Percentiles rank a stretch among this genome's conserved stretches.
Evolutionary conservation across 2,113 vertebrate genomes (phyloP).

Genomic region (Trematocara marginatum): DNA sequence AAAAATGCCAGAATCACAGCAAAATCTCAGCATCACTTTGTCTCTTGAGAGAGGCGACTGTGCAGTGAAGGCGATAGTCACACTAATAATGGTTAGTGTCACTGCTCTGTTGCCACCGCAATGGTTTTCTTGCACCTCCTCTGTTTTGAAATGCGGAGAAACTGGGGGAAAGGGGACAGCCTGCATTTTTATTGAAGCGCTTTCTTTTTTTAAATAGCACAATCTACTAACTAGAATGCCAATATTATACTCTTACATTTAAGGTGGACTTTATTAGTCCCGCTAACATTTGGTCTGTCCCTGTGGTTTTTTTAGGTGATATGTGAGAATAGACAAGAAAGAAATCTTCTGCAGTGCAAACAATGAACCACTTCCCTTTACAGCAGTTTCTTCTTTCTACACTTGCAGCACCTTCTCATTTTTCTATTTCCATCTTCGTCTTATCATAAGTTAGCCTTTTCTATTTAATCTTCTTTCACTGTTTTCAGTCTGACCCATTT

Average conservation of each 20-base stretch:
- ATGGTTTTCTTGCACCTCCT: background rate
- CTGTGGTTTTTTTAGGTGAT: background rate
- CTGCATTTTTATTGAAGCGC: background rate
- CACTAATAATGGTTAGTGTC: constrained; percentile 10
- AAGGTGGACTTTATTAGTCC: background rate
- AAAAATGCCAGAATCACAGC: constrained; percentile 59
- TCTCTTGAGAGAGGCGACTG: constrained; percentile 48
- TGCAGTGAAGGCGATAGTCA: background rate
- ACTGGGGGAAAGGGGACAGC: background rate
- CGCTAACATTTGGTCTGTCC: background rate
- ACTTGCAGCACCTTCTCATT: background rate
- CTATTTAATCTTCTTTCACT: background rate
- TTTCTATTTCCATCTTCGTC: background rate
- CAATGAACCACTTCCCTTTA: background rate
- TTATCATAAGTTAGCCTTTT: background rate
- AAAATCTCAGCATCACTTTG: constrained; percentile 61
- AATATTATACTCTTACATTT: background rate
- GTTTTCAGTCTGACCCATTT: background rate
- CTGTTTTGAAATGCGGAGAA: background rate
- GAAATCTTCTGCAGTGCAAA: background rate
- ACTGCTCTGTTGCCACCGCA: background rate
- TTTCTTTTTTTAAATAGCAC: background rate
- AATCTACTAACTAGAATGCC: background rate
- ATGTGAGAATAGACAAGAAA: background rate
- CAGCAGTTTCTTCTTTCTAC: background rate